These are phyloP conservation scores for Eupelmus urozonus DNA, from an alignment of 2,888 invertebrate species.

Conservation along the genomic window DNA sequence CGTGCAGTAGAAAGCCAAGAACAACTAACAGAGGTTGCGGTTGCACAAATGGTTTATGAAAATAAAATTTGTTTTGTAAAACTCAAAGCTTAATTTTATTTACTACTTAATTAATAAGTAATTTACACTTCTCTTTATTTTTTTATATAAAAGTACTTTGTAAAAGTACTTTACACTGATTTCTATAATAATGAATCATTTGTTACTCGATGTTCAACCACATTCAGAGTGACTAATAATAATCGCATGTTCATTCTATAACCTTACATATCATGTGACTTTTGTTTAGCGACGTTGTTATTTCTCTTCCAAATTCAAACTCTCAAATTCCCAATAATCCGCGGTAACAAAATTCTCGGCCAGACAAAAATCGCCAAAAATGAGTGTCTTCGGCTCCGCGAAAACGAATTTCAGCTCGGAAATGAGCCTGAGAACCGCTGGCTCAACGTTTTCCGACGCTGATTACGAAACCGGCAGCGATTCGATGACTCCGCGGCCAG, in stretches of 20 bases:
- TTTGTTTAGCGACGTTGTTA: neutral
- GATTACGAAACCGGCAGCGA: constrained; percentile 55
- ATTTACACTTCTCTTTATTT: too few species aligned
- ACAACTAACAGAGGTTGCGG: neutral
- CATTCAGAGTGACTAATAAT: constrained; percentile 30
- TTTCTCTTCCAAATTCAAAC: constrained; percentile 30
- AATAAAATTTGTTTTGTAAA: neutral
- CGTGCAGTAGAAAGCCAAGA: neutral
- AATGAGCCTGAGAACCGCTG: constrained; percentile 42
- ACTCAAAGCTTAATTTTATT: too few species aligned
- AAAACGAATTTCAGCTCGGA: constrained; percentile 36
- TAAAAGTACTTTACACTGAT: too few species aligned
- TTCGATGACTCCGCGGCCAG: constrained; percentile 15
- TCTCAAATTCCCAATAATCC: neutral
- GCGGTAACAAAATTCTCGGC: neutral
- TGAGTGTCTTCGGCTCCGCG: constrained; percentile 32
- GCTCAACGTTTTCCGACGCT: constrained; percentile 37
- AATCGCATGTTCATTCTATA: constrained; percentile 15
- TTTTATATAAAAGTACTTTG: too few species aligned
- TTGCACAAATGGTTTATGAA: neutral
- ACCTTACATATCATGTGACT: constrained; percentile 34
- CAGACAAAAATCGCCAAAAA: neutral
- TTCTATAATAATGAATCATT: constrained; percentile 18
- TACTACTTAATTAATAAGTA: too few species aligned
- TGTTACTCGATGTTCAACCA: constrained; percentile 23